A percentile compares a stretch with the other conserved stretches of the same genome.
phyloP scores from a whole-genome alignment of 1,140 invertebrate genomes.

The Calycopis cecrops region DNA sequence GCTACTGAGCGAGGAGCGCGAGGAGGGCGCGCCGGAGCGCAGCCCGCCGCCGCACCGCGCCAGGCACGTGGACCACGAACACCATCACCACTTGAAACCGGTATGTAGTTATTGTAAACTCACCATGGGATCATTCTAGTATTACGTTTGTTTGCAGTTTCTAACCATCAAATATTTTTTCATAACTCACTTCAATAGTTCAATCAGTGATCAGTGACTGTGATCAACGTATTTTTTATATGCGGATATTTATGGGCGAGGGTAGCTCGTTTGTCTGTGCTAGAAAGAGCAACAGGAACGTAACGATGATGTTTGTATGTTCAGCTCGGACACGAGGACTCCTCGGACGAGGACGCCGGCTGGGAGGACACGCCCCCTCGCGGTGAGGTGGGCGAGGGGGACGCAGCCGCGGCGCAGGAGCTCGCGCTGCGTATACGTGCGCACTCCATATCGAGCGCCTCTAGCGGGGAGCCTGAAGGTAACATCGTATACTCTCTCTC shows the following conservation, averaged over 20 bases:
- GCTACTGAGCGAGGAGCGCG: constrained; percentile 84
- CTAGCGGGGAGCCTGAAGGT: constrained; percentile 78
- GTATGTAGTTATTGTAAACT: constrained; percentile 25
- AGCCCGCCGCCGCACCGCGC: constrained; percentile 39
- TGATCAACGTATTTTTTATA: too few species aligned
- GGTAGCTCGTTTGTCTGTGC: too few species aligned
- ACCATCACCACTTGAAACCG: constrained; percentile 31
- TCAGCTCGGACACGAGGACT: constrained; percentile 80
- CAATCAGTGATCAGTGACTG: background rate
- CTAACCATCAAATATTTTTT: too few species aligned
- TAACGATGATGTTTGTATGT: background rate
- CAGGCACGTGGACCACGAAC: constrained; percentile 26
- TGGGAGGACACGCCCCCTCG: constrained; percentile 81
- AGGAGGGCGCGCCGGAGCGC: constrained; percentile 72
- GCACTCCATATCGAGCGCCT: constrained; percentile 79
- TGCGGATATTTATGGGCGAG: too few species aligned
- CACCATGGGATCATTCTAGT: too few species aligned
- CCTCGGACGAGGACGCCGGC: constrained; percentile 92
- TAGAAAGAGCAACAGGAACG: too few species aligned
- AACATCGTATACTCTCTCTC: too few species aligned
- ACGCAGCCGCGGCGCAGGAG: constrained; percentile 29
- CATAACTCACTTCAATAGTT: too few species aligned
- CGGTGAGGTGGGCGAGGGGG: constrained; percentile 33
- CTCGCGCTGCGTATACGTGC: constrained; percentile 41
- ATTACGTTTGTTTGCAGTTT: too few species aligned